Evolutionary conservation across 2,888 invertebrate species (phyloP).

Genomic region (Conistra vaccinii): DNA sequence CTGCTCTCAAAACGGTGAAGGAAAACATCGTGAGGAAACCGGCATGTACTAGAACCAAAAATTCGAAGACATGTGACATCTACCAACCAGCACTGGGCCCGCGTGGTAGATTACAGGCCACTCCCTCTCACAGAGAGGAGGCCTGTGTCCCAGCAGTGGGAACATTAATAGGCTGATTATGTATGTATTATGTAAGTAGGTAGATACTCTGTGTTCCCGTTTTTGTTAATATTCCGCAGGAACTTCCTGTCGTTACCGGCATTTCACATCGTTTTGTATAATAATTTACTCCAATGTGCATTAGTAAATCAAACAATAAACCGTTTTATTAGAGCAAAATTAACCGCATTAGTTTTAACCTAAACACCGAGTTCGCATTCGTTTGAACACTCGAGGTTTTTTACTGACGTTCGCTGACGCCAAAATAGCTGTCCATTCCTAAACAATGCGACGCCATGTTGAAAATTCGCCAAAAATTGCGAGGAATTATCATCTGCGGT

Average conservation of each 20-base stretch:
- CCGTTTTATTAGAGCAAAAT: slow-evolving; percentile 19
- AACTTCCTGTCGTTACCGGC: neutral
- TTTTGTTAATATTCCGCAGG: neutral
- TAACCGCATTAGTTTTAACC: slow-evolving; percentile 17
- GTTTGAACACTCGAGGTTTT: slow-evolving; percentile 31
- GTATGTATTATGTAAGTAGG: too few relatives aligned
- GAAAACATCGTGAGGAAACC: too few relatives aligned
- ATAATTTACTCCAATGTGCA: slow-evolving; percentile 19
- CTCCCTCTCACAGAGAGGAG: too few relatives aligned
- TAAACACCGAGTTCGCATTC: slow-evolving; percentile 23
- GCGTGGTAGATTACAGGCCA: too few relatives aligned
- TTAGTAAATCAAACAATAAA: slow-evolving; percentile 37
- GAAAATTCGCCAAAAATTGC: slow-evolving; percentile 27
- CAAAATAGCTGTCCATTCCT: slow-evolving; percentile 37
- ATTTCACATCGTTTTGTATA: slow-evolving; percentile 4
- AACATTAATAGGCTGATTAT: too few relatives aligned
- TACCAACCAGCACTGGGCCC: too few relatives aligned
- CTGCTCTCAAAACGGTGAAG: too few relatives aligned
- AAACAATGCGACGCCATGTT: slow-evolving; percentile 41
- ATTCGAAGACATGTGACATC: too few relatives aligned
- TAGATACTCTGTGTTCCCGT: neutral
- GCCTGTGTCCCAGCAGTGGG: too few relatives aligned
- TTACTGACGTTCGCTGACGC: slow-evolving; percentile 5
- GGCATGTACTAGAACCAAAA: too few relatives aligned
- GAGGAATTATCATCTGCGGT: slow-evolving; percentile 24